phyloP scores from a whole-genome alignment of 2,113 vertebrate species.

The Mesocricetus auratus region DNA sequence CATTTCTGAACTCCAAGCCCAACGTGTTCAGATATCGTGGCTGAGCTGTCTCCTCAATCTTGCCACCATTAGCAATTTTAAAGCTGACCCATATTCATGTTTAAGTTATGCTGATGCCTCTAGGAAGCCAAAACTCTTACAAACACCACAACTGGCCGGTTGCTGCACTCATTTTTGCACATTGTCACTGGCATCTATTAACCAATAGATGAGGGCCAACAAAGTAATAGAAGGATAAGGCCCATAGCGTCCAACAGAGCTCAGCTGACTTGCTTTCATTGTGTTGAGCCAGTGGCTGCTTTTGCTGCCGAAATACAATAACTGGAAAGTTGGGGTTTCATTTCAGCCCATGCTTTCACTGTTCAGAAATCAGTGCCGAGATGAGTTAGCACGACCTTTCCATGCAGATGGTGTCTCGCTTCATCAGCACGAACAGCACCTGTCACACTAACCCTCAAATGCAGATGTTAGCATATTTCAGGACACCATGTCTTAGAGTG shows the following conservation, averaged over 20 bases:
- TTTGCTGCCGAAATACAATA: constrained; percentile 25
- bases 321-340: constrained; percentile 16
- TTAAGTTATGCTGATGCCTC: not conserved
- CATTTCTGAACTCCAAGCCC: not conserved
- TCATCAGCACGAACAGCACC: not conserved
- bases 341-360: constrained; percentile 22
- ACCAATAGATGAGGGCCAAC: not conserved
- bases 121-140: not conserved
- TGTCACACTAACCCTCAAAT: not conserved
- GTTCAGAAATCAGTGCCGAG: constrained; percentile 50
- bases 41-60: not conserved
- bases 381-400: constrained; percentile 38
- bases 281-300: constrained; percentile 15
- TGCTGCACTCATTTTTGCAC: not conserved
- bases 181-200: not conserved
- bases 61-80: not conserved
- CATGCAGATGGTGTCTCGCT: not conserved
- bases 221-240: not conserved
- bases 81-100: constrained; percentile 1
- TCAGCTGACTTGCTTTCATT: not conserved
- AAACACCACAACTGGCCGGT: not conserved
- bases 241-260: not conserved
- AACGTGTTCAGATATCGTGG: not conserved
- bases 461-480: constrained; percentile 60
- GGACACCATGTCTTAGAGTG: constrained; percentile 9